Evolutionary conservation across 2,797 vertebrate genomes (phyloP).

Genomic region (Urocyon cinereoargenteus): DNA sequence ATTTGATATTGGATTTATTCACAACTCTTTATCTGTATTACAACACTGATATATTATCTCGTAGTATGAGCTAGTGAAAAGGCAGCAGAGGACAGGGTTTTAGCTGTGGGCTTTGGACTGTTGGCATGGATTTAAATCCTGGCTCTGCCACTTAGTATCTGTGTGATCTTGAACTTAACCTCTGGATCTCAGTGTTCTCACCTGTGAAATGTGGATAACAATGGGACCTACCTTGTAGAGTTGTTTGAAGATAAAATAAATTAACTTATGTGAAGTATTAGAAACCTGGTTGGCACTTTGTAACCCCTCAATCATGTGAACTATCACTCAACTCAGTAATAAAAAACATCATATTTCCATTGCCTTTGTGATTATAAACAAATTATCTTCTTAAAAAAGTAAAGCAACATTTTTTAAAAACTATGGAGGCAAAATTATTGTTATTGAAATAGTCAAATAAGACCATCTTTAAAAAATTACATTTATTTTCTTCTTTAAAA

Average conservation of each 20-base stretch:
- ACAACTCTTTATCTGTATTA: not conserved
- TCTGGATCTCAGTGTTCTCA: constrained; percentile 13
- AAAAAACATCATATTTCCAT: not conserved
- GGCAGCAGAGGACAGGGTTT: not conserved
- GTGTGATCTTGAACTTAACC: constrained; percentile 18
- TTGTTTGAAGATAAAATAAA: constrained; percentile 5
- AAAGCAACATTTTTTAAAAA: constrained; percentile 18
- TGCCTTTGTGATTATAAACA: not conserved
- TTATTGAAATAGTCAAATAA: not conserved
- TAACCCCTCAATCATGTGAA: not conserved
- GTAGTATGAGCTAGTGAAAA: not conserved
- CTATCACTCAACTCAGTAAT: not conserved
- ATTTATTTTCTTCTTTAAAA: not conserved
- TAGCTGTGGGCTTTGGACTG: not conserved
- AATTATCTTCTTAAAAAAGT: not conserved
- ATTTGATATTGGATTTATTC: constrained; percentile 27
- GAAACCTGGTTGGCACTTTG: not conserved
- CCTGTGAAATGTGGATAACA: not conserved
- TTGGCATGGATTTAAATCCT: not conserved
- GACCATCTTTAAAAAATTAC: not conserved
- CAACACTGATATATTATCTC: not conserved
- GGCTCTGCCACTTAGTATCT: not conserved
- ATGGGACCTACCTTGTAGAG: not conserved
- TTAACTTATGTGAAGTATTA: not conserved
- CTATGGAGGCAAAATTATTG: not conserved